Evolutionary conservation across 92 coral and sea anemone genomes (phyloP).

Genomic region (Epizoanthus fatuus): DNA sequence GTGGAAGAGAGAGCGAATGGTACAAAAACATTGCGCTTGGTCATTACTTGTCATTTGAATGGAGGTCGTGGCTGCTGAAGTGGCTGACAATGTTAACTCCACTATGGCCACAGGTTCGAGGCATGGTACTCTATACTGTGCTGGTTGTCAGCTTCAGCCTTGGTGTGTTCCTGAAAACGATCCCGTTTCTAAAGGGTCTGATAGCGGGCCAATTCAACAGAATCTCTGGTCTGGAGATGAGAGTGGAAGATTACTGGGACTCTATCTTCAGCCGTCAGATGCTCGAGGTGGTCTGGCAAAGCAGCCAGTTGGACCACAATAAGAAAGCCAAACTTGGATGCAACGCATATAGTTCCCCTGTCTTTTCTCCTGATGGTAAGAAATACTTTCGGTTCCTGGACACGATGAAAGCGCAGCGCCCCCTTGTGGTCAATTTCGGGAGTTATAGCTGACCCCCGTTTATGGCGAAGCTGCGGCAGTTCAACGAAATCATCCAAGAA

Average conservation of each 20-base stretch:
- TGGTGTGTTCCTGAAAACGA: constrained; percentile 71
- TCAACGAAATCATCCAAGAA: constrained; percentile 79
- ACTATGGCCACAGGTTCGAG: constrained; percentile 16
- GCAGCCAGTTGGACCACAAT: constrained; percentile 61
- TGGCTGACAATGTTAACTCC: constrained; percentile 12
- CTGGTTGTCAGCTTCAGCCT: constrained; percentile 60
- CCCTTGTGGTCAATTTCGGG: constrained; percentile 94
- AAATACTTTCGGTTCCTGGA: constrained; percentile 75
- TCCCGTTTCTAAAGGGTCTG: constrained; percentile 70
- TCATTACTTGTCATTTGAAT: constrained; percentile 7
- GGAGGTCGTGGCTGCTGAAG: neutral
- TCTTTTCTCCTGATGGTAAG: constrained; percentile 78
- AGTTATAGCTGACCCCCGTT: constrained; percentile 98
- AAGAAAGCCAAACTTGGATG: constrained; percentile 61
- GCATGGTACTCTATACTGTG: constrained; percentile 48
- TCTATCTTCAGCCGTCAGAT: constrained; percentile 81
- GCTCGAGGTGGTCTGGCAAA: constrained; percentile 81
- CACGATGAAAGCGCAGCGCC: constrained; percentile 82
- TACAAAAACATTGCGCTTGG: constrained; percentile 25
- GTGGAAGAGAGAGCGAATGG: constrained; percentile 20
- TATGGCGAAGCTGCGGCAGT: constrained; percentile 88
- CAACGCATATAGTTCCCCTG: constrained; percentile 76
- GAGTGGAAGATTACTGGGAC: constrained; percentile 85
- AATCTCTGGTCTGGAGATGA: constrained; percentile 77
- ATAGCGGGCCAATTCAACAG: constrained; percentile 67